Evolutionary conservation across 2,113 vertebrate species (phyloP).

Genomic region (Phylloscopus trochiloides): DNA sequence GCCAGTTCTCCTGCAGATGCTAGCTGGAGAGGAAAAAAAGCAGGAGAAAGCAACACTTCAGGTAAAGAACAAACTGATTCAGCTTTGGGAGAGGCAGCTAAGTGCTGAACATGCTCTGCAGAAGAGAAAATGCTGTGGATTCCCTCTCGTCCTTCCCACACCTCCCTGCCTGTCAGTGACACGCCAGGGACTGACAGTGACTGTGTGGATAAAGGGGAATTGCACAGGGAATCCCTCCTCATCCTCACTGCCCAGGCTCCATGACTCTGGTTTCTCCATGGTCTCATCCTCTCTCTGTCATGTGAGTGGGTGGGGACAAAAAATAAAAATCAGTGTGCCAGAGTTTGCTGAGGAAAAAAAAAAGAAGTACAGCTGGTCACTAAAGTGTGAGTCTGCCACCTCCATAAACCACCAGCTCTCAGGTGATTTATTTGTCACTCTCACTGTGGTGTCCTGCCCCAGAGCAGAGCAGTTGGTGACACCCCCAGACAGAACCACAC

Average conservation of each 20-base stretch:
- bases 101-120: rapidly evolving
- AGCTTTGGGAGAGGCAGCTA: neutral
- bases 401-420: rapidly evolving
- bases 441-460: neutral
- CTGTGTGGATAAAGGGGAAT: neutral
- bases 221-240: neutral
- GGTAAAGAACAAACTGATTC: neutral
- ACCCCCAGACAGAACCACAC: rapidly evolving
- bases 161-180: neutral
- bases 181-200: neutral
- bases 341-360: neutral
- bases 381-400: neutral
- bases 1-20: too few species aligned
- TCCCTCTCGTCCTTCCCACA: neutral
- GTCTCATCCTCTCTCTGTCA: neutral
- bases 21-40: too few species aligned
- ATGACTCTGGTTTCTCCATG: rapidly evolving
- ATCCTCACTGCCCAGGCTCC: neutral
- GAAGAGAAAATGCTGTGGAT: neutral
- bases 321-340: neutral
- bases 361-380: neutral
- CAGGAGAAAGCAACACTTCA: neutral
- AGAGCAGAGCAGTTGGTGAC: rapidly evolving
- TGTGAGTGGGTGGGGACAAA: neutral
- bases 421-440: too few species aligned